A percentile compares a stretch with the other conserved stretches of the same genome.
Conservation (phyloP, 1,140 invertebrate species). For the Cotesia glomerata region DNA sequence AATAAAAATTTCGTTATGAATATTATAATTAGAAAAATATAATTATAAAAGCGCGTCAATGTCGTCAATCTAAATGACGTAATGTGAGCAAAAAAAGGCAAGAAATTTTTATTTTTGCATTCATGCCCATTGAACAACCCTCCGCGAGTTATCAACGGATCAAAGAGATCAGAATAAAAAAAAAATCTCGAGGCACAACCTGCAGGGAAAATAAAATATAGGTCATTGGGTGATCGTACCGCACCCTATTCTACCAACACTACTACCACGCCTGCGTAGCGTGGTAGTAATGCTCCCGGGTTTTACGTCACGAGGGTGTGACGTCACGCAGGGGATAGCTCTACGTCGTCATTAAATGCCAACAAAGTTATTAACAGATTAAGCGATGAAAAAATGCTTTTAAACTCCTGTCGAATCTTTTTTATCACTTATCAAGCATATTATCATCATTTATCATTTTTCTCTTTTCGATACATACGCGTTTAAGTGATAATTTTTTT, state of each 20-base stretch:
- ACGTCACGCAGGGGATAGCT: conserved; percentile 32
- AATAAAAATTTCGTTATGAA: too few relatives aligned
- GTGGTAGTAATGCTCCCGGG: conserved; percentile 44
- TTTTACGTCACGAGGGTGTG: conserved; percentile 46
- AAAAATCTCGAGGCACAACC: neutral
- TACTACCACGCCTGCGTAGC: conserved; percentile 47
- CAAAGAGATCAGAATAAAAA: neutral
- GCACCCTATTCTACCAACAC: conserved; percentile 33
- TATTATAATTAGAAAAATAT: too few relatives aligned
- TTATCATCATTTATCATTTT: neutral
- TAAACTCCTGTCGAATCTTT: neutral
- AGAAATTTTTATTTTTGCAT: neutral
- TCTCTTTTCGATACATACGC: neutral
- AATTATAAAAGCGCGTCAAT: too few relatives aligned
- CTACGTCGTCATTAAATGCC: neutral
- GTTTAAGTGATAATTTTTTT: neutral
- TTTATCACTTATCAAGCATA: neutral
- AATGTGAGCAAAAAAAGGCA: too few relatives aligned
- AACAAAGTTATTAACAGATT: neutral
- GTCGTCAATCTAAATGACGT: too few relatives aligned
- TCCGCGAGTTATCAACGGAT: neutral
- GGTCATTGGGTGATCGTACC: conserved; percentile 53
- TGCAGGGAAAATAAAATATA: conserved; percentile 37
- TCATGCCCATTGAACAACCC: too few relatives aligned
- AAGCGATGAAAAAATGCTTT: neutral